Percentiles rank a stretch among this genome's conserved stretches.
Conservation (phyloP, 2,113 vertebrate genomes). For the Sminthopsis crassicaudata region DNA sequence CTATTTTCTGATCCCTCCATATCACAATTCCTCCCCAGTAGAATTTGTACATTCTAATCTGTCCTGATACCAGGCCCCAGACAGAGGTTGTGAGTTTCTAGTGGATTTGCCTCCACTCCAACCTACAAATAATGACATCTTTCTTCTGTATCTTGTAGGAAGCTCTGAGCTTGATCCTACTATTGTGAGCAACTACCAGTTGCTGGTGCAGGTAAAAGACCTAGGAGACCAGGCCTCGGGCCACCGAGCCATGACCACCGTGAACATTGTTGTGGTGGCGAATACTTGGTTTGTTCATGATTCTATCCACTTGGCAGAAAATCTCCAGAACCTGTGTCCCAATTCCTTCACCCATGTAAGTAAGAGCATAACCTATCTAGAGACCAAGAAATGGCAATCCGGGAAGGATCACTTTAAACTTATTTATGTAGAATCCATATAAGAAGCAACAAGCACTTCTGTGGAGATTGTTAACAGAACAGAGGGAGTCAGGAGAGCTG, state of each 20-base stretch:
- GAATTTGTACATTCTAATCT: not conserved
- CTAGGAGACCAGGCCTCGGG: conserved; percentile 85
- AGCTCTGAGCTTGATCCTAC: conserved; percentile 83
- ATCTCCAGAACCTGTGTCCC: conserved; percentile 85
- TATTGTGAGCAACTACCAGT: conserved; percentile 85
- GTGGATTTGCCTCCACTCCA: not conserved
- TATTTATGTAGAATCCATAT: not conserved
- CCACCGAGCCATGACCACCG: conserved; percentile 84
- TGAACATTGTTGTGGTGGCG: conserved; percentile 84
- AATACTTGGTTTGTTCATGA: conserved; percentile 86
- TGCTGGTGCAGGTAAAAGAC: conserved; percentile 88
- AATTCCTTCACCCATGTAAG: conserved; percentile 87
- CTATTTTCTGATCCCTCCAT: not conserved
- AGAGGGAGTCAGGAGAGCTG: not conserved
- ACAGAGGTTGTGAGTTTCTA: not conserved
- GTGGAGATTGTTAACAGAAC: not conserved
- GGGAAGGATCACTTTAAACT: not conserved
- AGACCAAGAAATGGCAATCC: not conserved
- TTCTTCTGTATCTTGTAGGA: conserved; percentile 76
- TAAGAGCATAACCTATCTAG: not conserved
- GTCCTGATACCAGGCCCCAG: not conserved
- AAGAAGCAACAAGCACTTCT: not conserved
- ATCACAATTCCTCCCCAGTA: not conserved
- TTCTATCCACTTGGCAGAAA: conserved; percentile 86
- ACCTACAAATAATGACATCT: not conserved